Percentiles rank a stretch among this genome's conserved stretches.
These are phyloP conservation scores for Nothocercus julius DNA, from an alignment of 2,113 vertebrate species.

Conservation along the genomic window DNA sequence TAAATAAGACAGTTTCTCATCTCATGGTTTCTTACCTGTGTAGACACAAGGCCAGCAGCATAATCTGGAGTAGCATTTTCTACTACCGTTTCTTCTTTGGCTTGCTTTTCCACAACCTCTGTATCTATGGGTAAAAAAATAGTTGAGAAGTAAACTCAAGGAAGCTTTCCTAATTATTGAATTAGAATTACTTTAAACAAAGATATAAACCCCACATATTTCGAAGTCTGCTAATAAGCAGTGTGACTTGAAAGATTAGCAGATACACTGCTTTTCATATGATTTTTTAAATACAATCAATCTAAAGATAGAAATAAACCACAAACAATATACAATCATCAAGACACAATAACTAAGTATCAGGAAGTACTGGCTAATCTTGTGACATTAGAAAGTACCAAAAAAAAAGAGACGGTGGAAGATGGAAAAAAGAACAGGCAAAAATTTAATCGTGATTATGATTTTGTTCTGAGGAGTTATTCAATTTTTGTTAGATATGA, in stretches of 20 bases:
- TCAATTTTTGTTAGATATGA: background rate
- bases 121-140: slow-evolving; percentile 77
- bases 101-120: slow-evolving; percentile 90
- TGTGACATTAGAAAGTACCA: background rate
- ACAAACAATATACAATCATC: background rate
- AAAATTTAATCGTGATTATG: background rate
- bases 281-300: background rate
- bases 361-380: background rate
- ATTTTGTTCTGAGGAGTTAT: background rate
- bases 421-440: background rate
- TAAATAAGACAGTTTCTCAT: background rate
- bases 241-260: background rate
- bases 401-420: too few relatives aligned
- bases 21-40: slow-evolving; percentile 82
- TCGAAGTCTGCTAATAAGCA: background rate
- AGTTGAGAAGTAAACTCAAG: background rate
- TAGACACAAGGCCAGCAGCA: slow-evolving; percentile 94
- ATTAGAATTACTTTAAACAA: background rate
- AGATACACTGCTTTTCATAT: background rate
- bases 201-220: background rate
- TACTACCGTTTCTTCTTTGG: slow-evolving; percentile 93
- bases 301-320: background rate
- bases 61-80: slow-evolving; percentile 98
- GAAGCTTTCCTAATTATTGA: background rate
- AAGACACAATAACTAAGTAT: background rate